Evolutionary conservation across 2,113 vertebrate genomes (phyloP), one percentile per base, ranked within the genome.

Genomic region (Carettochelys insculpta): DNA sequence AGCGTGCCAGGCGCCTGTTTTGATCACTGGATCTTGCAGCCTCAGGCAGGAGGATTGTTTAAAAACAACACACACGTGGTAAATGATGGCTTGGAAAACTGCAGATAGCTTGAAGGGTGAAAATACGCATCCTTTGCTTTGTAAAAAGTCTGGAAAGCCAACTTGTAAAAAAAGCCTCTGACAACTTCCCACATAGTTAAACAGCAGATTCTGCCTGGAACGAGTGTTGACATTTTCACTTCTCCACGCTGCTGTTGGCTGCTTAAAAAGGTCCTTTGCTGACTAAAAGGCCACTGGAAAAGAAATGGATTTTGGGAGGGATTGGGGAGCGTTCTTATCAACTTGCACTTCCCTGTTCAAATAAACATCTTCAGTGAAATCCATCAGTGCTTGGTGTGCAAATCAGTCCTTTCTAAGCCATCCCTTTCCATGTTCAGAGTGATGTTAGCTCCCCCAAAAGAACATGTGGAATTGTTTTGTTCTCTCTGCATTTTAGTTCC

Each of bases 401-500:
- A 38, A 31, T 24, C 34, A 24, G 77, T 50, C 11, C 17, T 12
- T 75, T 51, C 34, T 43, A 11, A 52, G 17, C 8, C 41, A 7
- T 29, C 29, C n/a, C 38, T 17, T 12, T 17, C 51, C 51, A 22
- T 5, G 25, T 34, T 29, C 27, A 45, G 50, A 20, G 68, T 20
- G 76, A 13, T 38, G 50, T 17, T n/a, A 29, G 38, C 65, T 73
- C 61, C 61, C 1, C 11, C 1, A 0, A 43, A 1, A 7, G 45
- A 16, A 12, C 14, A 77, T 17, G n/a, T 87, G 83, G 92, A 91
- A 85, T 80, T 82, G 93, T 92, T 94, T 58, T 94, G 50, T 85
- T 95, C 89, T 87, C 85, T 82, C 82, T 77, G 86, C 65, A n/a
- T 92, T 90, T 94, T 91, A 80, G 86, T 92, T 97, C 90, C 78